Conservation (phyloP, 35 echinoderm and acorn worm genomes). For the Heliocidaris erythrogramma region DNA sequence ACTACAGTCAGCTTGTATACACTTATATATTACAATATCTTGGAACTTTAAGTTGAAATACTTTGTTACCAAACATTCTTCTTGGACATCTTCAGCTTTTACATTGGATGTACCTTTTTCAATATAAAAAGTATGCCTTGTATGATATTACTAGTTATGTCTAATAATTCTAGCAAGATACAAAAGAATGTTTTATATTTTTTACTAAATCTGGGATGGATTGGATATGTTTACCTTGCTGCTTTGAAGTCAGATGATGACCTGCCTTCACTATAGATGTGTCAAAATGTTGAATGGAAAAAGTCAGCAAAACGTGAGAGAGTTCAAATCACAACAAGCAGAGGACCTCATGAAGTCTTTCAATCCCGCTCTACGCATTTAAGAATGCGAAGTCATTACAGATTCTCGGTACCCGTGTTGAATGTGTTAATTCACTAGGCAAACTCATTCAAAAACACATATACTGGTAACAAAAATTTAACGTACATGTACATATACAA, state of each 20-base stretch:
- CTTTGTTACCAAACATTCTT: no score
- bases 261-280: constrained; percentile 48
- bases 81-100: no score
- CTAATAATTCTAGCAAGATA: no score
- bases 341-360: background rate
- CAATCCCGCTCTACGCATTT: background rate
- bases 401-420: background rate
- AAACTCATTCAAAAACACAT: background rate
- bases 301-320: background rate
- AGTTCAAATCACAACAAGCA: background rate
- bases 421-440: background rate
- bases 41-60: no score
- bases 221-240: constrained; percentile 54
- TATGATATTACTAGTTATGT: no score
- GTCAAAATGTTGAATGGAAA: background rate
- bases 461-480: background rate
- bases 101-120: no score
- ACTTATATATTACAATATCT: background rate
- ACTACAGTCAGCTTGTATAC: background rate
- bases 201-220: background rate
- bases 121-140: no score
- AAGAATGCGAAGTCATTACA: background rate
- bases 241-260: constrained; percentile 65
- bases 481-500: background rate
- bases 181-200: no score